Base-by-base conservation (phyloP, 2,797 vertebrate genomes). In the Tarsius wallacei region DNA sequence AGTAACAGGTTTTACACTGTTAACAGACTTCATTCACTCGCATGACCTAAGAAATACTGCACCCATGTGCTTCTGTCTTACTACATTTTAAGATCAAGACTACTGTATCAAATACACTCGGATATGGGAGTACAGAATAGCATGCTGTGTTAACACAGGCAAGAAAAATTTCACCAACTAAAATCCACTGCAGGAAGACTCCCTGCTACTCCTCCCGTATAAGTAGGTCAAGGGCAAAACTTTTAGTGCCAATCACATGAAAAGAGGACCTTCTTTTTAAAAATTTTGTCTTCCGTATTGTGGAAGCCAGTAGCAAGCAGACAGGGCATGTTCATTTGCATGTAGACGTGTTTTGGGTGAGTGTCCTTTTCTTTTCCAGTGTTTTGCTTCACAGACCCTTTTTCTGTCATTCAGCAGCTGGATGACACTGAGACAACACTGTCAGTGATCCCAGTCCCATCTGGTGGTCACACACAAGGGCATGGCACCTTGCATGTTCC, bases 391-490 rank as follows among this genome's bases (percentile, higher is more conserved):
- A 57, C 55, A 28, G 94, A 82, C 66, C 68, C 90, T 96, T 97
- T 97, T 53, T n/a, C 55, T 55, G 83, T 68, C 92, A 31, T 0
- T 13, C 5, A 0, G 78, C 96, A 98, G 90, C 96, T 26, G 53
- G 93, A 80, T 0, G 22, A 61, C 31, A 0, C 9, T 53, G 80
- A 68, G 83, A 88, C 96, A 91, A 88, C 90, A 92, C 97, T 97
- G 81, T 97, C 91, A 97, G 97, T 84, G 90, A 84, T 55, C 78
- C 53, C 1, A 2, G 87, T 88, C 83, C 76, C 47, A 84, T 84
- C 97, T 97, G 92, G 10, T 96, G 94, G 92, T 96, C 66, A 93
- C 22, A 94, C 51, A 5, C 74, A 1, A 55, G 84, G 78, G 85
- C 93, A 91, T 55, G 21, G 85, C 80, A 4, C 96, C 96, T 96